phyloP scores from a whole-genome alignment of 92 coral and sea anemone genomes.

The Ricordea florida region DNA sequence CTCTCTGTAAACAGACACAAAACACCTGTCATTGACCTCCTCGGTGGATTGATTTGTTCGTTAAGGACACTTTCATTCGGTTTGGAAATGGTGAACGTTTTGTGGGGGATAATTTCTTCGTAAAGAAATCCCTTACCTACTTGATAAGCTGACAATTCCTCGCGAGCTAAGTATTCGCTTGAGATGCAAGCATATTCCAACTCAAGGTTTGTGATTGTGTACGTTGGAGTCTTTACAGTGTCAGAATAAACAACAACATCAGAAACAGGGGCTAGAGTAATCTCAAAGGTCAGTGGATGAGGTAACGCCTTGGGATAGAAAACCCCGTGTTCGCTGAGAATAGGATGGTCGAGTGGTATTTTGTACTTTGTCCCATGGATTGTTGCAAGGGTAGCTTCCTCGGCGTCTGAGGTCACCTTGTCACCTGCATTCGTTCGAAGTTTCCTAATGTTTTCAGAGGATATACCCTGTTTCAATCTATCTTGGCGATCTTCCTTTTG shows the following conservation, averaged over 20 bases:
- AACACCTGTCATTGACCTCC: constrained; percentile 56
- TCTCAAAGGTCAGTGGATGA: constrained; percentile 41
- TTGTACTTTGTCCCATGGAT: too few species aligned
- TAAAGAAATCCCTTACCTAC: constrained; percentile 39
- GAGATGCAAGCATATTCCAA: constrained; percentile 39
- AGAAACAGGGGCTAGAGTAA: constrained; percentile 29
- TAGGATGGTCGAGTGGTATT: too few species aligned
- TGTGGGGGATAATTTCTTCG: constrained; percentile 51
- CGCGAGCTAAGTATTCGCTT: constrained; percentile 38
- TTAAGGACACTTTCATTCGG: constrained; percentile 28
- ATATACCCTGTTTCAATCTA: constrained; percentile 13
- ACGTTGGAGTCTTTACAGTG: constrained; percentile 5
- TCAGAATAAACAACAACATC: constrained; percentile 27
- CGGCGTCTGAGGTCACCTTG: constrained; percentile 35
- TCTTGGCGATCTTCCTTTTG: constrained; percentile 13
- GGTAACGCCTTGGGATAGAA: constrained; percentile 37
- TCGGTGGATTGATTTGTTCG: constrained; percentile 48
- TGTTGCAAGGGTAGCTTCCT: too few species aligned
- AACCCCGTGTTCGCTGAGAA: constrained; percentile 36
- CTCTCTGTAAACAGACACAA: constrained; percentile 47
- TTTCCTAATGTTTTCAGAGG: too few species aligned
- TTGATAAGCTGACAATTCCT: constrained; percentile 16
- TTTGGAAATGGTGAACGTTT: constrained; percentile 53
- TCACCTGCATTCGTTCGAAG: too few species aligned
- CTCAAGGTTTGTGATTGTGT: too few species aligned